Evolutionary conservation across 1,140 invertebrate species (phyloP).

Genomic region (Drosophila prosaltans): DNA sequence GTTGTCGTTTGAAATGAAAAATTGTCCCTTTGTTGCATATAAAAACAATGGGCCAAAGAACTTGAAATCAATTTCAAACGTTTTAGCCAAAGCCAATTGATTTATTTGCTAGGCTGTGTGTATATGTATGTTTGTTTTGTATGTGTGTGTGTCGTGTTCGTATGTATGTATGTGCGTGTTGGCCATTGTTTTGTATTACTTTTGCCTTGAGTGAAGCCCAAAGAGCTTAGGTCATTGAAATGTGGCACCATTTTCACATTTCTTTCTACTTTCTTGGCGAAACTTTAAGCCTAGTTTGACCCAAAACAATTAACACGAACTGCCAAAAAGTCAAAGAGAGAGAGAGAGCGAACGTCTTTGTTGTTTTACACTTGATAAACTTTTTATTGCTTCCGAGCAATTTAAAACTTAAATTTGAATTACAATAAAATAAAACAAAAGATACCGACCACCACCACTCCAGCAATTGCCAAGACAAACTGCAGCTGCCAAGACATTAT

Average conservation of each 20-base stretch:
- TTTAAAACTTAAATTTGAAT: constrained; percentile 72
- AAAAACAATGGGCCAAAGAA: constrained; percentile 78
- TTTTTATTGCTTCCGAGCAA: constrained; percentile 81
- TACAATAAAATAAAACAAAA: constrained; percentile 43
- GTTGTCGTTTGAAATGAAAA: constrained; percentile 70
- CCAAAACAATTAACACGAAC: constrained; percentile 72
- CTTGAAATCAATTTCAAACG: constrained; percentile 79
- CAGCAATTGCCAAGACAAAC: constrained; percentile 52
- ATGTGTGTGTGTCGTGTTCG: constrained; percentile 10
- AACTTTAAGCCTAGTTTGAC: constrained; percentile 51
- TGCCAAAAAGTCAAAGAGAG: constrained; percentile 62
- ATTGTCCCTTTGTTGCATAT: constrained; percentile 80
- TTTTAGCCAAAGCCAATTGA: constrained; percentile 80
- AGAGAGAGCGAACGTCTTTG: constrained; percentile 7
- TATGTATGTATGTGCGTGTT: constrained; percentile 24
- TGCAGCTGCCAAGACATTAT: constrained; percentile 51
- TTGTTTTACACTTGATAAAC: constrained; percentile 71
- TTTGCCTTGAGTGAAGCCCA: constrained; percentile 41
- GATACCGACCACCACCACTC: constrained; percentile 11
- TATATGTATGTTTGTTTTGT: constrained; percentile 19
- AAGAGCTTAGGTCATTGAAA: constrained; percentile 51
- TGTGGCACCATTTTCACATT: constrained; percentile 40
- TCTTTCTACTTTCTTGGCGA: constrained; percentile 14
- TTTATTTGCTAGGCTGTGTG: constrained; percentile 61
- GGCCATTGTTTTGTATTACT: constrained; percentile 59